These are phyloP conservation scores for Menidia beryllina DNA, from an alignment of 2,113 vertebrate genomes.

Conservation along the genomic window DNA sequence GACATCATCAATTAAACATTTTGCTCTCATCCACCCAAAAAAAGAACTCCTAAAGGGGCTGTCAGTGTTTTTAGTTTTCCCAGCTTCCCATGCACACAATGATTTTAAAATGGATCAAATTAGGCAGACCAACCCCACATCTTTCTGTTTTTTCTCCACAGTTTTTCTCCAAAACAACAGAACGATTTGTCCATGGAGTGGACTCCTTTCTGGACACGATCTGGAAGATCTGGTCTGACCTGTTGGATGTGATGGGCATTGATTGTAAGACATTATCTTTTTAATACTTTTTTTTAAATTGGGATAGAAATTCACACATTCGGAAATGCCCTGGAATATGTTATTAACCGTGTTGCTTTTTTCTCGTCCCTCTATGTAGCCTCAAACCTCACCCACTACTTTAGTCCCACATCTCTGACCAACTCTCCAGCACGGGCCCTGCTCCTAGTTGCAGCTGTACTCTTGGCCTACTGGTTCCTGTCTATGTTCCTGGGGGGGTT, in stretches of 20 bases:
- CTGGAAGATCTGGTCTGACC: constrained; percentile 94
- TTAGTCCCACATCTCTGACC: constrained; percentile 85
- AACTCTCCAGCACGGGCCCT: constrained; percentile 85
- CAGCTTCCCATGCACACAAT: no score
- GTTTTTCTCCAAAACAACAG: constrained; percentile 94
- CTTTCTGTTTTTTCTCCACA: constrained; percentile 54
- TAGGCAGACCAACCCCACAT: not conserved
- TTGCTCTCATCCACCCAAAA: no score
- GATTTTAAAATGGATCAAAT: no score
- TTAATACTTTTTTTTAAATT: no score
- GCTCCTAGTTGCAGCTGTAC: constrained; percentile 87
- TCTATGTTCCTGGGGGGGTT: constrained; percentile 92
- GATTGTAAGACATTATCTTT: constrained; percentile 84
- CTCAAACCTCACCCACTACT: constrained; percentile 92
- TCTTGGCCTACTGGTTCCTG: constrained; percentile 89
- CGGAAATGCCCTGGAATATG: not conserved
- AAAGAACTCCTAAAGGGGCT: no score
- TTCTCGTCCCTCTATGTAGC: constrained; percentile 74
- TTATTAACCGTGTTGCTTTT: not conserved
- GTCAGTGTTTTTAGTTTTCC: no score
- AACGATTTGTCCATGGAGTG: constrained; percentile 94
- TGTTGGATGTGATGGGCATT: constrained; percentile 95
- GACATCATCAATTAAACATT: no score
- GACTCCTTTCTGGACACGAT: constrained; percentile 91
- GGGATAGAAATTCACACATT: no score